These are phyloP conservation scores for Marcusenius ussheri DNA, from an alignment of 2,113 vertebrate genomes.

Conservation along the genomic window DNA sequence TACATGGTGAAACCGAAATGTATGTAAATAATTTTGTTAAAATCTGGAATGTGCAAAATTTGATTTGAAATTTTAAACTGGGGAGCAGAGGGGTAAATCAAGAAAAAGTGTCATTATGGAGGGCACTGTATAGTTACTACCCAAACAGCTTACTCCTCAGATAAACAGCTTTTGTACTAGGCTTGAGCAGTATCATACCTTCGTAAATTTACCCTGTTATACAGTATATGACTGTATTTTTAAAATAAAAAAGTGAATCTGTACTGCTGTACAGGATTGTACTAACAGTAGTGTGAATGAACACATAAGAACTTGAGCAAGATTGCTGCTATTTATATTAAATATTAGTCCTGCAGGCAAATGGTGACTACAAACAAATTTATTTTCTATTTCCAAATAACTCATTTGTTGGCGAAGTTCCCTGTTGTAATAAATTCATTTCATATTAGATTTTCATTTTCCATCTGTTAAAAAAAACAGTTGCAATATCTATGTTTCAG, in stretches of 20 bases:
- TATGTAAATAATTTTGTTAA: too few relatives aligned
- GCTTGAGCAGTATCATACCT: not conserved
- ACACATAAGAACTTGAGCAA: not conserved
- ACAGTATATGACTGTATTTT: not conserved
- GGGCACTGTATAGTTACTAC: not conserved
- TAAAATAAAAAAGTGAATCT: not conserved
- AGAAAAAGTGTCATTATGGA: too few relatives aligned
- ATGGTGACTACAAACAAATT: not conserved
- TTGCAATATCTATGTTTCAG: too few relatives aligned
- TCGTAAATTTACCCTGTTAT: not conserved
- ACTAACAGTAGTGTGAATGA: not conserved
- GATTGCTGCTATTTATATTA: not conserved
- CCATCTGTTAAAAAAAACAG: too few relatives aligned
- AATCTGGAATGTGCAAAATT: too few relatives aligned
- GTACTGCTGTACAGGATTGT: not conserved
- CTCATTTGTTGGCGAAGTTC: not conserved
- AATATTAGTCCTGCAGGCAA: not conserved
- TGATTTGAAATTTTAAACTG: too few relatives aligned
- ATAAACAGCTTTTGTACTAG: not conserved
- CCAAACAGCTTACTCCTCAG: not conserved
- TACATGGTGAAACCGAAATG: too few relatives aligned
- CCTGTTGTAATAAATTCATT: not conserved
- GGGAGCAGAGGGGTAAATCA: too few relatives aligned
- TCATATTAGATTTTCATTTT: not conserved
- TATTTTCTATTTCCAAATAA: not conserved